phyloP scores from a whole-genome alignment of 2,888 invertebrate species.

The Luperina testacea region DNA sequence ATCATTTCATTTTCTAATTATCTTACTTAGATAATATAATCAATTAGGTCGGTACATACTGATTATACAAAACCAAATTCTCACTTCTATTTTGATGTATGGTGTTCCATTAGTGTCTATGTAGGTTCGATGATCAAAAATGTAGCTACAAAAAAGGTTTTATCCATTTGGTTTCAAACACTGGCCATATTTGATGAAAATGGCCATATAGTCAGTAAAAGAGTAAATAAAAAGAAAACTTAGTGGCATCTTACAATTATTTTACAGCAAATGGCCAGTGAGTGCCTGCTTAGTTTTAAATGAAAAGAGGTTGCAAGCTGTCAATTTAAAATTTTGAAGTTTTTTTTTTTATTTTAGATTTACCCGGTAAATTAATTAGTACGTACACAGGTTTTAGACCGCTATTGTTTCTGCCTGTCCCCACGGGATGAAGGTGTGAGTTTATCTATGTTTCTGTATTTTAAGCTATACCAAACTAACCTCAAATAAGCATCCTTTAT shows the following conservation, averaged over 20 bases:
- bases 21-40: neutral
- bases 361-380: no score
- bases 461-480: neutral
- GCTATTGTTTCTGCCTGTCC: no score
- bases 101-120: no score
- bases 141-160: neutral
- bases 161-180: neutral
- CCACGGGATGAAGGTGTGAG: no score
- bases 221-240: neutral
- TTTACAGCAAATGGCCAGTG: neutral
- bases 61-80: no score
- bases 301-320: neutral
- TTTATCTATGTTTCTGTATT: neutral
- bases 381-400: neutral
- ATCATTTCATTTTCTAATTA: neutral
- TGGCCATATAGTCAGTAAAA: neutral
- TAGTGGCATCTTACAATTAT: neutral
- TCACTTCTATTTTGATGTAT: no score
- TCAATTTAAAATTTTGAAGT: neutral
- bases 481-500: neutral
- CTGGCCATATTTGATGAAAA: neutral
- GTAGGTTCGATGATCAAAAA: no score
- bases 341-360: neutral
- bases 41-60: neutral
- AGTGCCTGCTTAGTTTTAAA: neutral